phyloP scores from a whole-genome alignment of 2,113 vertebrate genomes.

The Callithrix jacchus region DNA sequence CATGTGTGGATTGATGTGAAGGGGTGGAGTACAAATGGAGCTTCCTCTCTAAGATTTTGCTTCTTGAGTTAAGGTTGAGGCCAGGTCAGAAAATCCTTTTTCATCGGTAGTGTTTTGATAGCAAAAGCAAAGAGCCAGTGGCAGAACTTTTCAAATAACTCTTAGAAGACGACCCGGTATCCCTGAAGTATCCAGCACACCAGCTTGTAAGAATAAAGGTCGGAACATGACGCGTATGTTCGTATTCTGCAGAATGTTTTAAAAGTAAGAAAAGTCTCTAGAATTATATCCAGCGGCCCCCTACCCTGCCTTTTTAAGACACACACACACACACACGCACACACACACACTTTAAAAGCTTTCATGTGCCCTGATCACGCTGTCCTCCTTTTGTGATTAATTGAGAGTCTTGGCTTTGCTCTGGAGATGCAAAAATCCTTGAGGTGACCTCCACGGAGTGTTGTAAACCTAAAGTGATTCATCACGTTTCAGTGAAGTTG shows the following conservation, averaged over 20 bases:
- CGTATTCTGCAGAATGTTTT: background rate
- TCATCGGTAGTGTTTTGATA: background rate
- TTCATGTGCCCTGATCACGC: background rate
- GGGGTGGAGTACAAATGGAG: background rate
- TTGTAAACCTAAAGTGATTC: background rate
- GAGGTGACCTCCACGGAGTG: background rate
- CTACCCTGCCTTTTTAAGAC: background rate
- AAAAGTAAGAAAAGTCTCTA: background rate
- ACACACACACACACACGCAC: background rate
- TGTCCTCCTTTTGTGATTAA: background rate
- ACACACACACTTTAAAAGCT: background rate
- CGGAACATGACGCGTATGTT: background rate
- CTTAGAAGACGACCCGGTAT: background rate
- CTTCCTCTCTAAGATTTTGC: background rate
- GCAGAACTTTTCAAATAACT: background rate
- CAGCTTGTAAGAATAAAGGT: background rate
- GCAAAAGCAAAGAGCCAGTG: background rate
- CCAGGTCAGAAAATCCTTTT: background rate
- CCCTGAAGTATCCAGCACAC: background rate
- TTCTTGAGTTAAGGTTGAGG: constrained; percentile 11
- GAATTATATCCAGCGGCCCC: background rate
- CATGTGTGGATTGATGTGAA: background rate
- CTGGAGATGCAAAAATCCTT: background rate
- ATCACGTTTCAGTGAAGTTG: background rate
- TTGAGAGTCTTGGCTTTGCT: background rate